A percentile compares a stretch with the other conserved stretches of the same genome.
Evolutionary conservation across 2,113 vertebrate species (phyloP).

Genomic region (Lophochroa leadbeateri): DNA sequence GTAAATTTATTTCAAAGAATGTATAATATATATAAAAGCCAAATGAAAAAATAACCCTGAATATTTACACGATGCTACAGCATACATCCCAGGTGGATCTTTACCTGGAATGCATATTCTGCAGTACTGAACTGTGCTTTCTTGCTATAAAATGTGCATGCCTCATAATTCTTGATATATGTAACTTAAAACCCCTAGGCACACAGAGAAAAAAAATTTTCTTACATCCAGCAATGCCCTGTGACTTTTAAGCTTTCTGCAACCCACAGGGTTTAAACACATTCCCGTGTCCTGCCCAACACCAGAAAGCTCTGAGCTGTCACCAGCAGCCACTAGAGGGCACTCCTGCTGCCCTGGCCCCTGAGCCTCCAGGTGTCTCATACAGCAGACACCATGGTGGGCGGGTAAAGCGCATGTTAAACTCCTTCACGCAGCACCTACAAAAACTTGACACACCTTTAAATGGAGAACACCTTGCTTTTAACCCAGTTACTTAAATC

Average conservation of each 20-base stretch:
- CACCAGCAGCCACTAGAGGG: neutral
- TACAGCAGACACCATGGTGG: rapidly evolving
- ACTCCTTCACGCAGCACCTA: neutral
- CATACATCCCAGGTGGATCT: neutral
- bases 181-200: neutral
- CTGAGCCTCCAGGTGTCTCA: neutral
- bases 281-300: rapidly evolving
- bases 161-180: neutral
- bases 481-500: neutral
- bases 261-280: neutral
- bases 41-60: neutral
- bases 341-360: neutral
- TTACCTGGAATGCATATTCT: neutral
- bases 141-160: neutral
- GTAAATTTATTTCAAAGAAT: neutral
- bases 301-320: neutral
- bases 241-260: neutral
- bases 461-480: neutral
- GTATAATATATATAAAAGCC: neutral
- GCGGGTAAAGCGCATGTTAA: rapidly evolving
- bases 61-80: neutral
- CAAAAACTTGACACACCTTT: neutral
- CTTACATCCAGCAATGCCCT: neutral
- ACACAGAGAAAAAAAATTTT: neutral
- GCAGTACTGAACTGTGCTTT: neutral